These are phyloP conservation scores for Oncorhynchus nerka DNA, from an alignment of 2,113 vertebrate genomes.

Conservation along the genomic window DNA sequence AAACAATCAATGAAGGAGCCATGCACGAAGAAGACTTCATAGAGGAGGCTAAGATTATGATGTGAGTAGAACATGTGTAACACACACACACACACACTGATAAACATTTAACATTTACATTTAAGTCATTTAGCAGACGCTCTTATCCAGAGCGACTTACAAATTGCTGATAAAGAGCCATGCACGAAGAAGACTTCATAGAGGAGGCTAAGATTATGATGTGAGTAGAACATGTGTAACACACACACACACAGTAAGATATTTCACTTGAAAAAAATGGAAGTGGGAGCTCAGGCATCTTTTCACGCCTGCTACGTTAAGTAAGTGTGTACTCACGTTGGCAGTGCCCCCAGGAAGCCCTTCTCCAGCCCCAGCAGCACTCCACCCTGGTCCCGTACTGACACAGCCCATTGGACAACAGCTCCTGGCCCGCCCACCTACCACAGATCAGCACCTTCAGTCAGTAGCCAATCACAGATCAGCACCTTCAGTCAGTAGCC, in stretches of 20 bases:
- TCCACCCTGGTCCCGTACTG: conserved; percentile 82
- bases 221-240: conserved; percentile 53
- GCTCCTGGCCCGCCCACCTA: conserved; percentile 77
- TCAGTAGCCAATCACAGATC: background rate
- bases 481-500: no score
- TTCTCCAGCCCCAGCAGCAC: conserved; percentile 94
- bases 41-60: conserved; percentile 83
- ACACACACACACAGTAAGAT: no score
- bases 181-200: conserved; percentile 84
- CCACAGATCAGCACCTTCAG: conserved; percentile 20
- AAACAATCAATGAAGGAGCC: conserved; percentile 87
- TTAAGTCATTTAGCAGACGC: no score
- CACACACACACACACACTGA: no score
- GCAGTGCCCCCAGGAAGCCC: conserved; percentile 79
- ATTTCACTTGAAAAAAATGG: background rate
- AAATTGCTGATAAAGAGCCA: no score
- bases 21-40: conserved; percentile 87
- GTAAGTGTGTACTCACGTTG: conserved; percentile 80
- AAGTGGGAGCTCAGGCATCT: background rate
- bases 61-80: conserved; percentile 54
- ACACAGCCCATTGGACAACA: conserved; percentile 78
- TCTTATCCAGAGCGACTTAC: no score
- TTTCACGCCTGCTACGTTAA: background rate
- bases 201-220: conserved; percentile 83
- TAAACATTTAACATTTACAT: no score